phyloP scores from a whole-genome alignment of 2,888 invertebrate species.

The Sarcophaga variegata region DNA sequence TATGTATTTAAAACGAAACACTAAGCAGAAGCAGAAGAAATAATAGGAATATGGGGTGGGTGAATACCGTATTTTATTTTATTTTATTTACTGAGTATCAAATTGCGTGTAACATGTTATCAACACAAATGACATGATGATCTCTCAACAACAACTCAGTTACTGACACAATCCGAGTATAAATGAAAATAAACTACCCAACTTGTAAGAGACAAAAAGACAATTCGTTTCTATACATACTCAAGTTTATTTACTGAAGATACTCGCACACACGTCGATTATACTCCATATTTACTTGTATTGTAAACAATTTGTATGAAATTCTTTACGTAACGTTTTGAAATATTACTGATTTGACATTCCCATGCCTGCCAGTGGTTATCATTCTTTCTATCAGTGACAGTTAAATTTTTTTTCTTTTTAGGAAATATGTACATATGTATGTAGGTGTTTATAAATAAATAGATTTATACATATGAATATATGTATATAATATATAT shows the following conservation, averaged over 20 bases:
- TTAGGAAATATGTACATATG: too few relatives aligned
- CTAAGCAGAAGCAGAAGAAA: not conserved
- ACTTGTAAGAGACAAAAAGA: not conserved
- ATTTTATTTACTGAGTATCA: slow-evolving; percentile 28
- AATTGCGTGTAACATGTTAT: slow-evolving; percentile 33
- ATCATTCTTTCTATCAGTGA: too few relatives aligned
- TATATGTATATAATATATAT: too few relatives aligned
- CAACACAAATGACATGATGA: slow-evolving; percentile 25
- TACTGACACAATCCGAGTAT: not conserved
- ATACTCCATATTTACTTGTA: too few relatives aligned
- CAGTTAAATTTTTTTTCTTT: too few relatives aligned
- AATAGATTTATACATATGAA: too few relatives aligned
- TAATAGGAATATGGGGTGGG: not conserved
- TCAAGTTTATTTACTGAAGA: not conserved
- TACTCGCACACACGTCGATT: not conserved
- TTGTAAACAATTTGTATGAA: too few relatives aligned
- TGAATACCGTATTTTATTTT: too few relatives aligned
- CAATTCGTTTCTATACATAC: not conserved
- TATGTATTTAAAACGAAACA: not conserved
- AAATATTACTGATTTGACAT: too few relatives aligned
- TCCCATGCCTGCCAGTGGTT: too few relatives aligned
- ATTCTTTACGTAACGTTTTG: too few relatives aligned
- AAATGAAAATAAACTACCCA: not conserved
- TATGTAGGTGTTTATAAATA: too few relatives aligned
- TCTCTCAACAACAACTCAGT: slow-evolving; percentile 25